A percentile compares a stretch with the other conserved stretches of the same genome.
These are phyloP conservation scores for Oenanthe melanoleuca DNA, from an alignment of 2,113 vertebrate genomes.

Conservation along the genomic window DNA sequence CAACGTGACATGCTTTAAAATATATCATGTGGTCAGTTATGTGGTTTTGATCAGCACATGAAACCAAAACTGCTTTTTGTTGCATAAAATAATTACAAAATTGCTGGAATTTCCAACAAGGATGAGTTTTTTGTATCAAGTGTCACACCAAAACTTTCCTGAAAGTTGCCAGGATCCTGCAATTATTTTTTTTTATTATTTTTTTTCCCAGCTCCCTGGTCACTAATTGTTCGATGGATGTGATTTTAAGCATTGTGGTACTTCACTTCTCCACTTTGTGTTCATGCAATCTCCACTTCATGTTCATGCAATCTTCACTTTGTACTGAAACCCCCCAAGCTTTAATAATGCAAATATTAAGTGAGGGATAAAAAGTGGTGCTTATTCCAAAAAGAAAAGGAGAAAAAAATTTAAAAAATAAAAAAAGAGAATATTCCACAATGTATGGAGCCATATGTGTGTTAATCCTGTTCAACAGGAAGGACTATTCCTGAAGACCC, in stretches of 20 bases:
- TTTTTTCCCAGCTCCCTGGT: background rate
- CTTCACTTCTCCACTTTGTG: background rate
- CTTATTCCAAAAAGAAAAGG: background rate
- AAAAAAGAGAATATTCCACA: background rate
- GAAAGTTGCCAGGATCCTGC: background rate
- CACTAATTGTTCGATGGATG: background rate
- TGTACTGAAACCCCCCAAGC: accelerated
- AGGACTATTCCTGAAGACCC: background rate
- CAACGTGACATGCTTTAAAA: background rate
- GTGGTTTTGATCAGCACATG: background rate
- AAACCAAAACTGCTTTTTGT: background rate
- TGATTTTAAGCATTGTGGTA: background rate
- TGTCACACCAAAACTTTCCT: background rate
- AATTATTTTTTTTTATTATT: background rate
- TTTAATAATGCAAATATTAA: background rate
- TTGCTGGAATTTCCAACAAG: background rate
- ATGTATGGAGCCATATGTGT: accelerated
- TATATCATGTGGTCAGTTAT: accelerated
- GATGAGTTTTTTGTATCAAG: background rate
- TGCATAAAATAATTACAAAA: background rate
- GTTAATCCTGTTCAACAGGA: background rate
- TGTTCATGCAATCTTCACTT: background rate
- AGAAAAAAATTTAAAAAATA: background rate
- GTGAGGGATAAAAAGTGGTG: background rate
- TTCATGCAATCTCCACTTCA: background rate